Percentiles rank a stretch among this genome's conserved stretches.
Evolutionary conservation across 2,797 vertebrate genomes (phyloP).

Genomic region (Dallia pectoralis): DNA sequence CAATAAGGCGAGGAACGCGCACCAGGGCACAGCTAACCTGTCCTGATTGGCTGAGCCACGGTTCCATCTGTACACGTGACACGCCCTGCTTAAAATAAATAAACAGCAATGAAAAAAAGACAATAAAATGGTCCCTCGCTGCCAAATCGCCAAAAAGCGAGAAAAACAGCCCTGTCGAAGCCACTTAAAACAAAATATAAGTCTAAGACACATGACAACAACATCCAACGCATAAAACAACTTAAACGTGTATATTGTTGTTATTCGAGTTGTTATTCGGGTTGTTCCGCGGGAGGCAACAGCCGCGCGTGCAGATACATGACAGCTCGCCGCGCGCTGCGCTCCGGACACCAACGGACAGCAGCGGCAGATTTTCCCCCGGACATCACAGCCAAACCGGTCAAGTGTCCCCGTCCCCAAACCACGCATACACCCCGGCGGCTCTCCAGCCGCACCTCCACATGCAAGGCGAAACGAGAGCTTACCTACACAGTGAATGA

Average conservation of each 20-base stretch:
- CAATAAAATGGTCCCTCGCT: slow-evolving; percentile 10
- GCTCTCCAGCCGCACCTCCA: slow-evolving; percentile 38
- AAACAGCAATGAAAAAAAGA: slow-evolving; percentile 68
- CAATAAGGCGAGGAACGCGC: slow-evolving; percentile 59
- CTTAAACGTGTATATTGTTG: slow-evolving; percentile 40
- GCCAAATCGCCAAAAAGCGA: neutral
- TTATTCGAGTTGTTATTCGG: no score
- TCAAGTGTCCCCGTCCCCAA: slow-evolving; percentile 5
- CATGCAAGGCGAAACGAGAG: slow-evolving; percentile 62
- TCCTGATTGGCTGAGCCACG: slow-evolving; percentile 63
- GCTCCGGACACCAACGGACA: slow-evolving; percentile 16
- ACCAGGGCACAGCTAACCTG: slow-evolving; percentile 46
- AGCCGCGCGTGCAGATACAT: slow-evolving; percentile 56
- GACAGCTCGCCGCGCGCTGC: slow-evolving; percentile 51
- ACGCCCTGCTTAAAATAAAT: slow-evolving; percentile 75
- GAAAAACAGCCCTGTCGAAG: neutral
- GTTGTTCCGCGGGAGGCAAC: slow-evolving; percentile 51
- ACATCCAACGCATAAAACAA: slow-evolving; percentile 28
- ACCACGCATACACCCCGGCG: slow-evolving; percentile 16
- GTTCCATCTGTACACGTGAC: slow-evolving; percentile 73
- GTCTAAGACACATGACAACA: slow-evolving; percentile 3
- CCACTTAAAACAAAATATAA: neutral
- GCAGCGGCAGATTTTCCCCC: slow-evolving; percentile 35
- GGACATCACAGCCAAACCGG: slow-evolving; percentile 38
- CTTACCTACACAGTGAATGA: slow-evolving; percentile 95